Percentiles rank a stretch among this genome's conserved stretches.
These are phyloP conservation scores for Tanypteryx hageni DNA, from an alignment of 2,888 invertebrate genomes.

Conservation along the genomic window DNA sequence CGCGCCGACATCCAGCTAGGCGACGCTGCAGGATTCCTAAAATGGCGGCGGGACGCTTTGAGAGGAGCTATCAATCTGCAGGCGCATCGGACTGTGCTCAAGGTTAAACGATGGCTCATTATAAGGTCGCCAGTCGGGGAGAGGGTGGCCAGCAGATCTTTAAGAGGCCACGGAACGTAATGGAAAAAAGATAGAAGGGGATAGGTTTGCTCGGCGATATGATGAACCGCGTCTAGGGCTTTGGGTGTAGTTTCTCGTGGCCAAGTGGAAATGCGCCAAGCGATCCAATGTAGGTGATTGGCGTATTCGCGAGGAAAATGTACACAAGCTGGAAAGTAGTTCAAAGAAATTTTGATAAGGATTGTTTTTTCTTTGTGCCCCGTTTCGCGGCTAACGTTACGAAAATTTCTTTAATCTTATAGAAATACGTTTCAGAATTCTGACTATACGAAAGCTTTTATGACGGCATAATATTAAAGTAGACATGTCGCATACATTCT, in stretches of 20 bases:
- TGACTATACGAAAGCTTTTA: no score
- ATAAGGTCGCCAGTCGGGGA: neutral
- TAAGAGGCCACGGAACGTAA: neutral
- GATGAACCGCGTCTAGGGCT: neutral
- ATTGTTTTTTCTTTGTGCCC: no score
- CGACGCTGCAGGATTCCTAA: no score
- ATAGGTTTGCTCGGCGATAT: neutral
- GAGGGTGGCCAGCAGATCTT: neutral
- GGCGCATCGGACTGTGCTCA: neutral
- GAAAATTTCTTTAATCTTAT: no score
- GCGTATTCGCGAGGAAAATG: no score
- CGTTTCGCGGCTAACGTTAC: no score
- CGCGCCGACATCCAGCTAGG: no score
- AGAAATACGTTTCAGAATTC: no score
- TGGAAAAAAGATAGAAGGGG: neutral
- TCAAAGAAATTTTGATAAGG: no score
- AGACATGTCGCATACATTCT: no score
- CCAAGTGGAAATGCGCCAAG: neutral
- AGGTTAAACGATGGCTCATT: neutral
- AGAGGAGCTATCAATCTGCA: neutral
- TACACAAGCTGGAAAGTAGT: no score
- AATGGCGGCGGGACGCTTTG: neutral
- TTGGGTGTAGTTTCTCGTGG: neutral
- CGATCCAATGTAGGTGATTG: neutral
- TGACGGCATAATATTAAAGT: no score